Percentiles rank a stretch among this genome's conserved stretches.
Conservation (phyloP, 2,797 vertebrate species). For the Lemur catta region DNA sequence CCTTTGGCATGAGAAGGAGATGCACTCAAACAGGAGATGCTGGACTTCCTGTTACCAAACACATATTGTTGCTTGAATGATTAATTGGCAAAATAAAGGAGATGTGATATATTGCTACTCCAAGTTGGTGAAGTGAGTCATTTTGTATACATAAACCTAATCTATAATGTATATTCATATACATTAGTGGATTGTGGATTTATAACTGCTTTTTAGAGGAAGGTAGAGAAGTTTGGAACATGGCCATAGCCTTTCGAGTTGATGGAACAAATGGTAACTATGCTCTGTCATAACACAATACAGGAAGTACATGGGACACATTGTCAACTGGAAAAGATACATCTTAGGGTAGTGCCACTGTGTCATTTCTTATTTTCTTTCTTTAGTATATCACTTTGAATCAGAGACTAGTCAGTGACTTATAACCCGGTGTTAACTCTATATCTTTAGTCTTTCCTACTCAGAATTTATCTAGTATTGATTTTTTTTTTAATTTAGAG, state of each 20-base stretch:
- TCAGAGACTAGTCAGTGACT: not conserved
- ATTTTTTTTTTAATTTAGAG: not conserved
- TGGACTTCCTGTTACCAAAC: slow-evolving; percentile 1
- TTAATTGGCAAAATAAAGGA: slow-evolving; percentile 33
- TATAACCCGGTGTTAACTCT: not conserved
- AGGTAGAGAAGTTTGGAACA: slow-evolving; percentile 30
- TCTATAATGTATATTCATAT: slow-evolving; percentile 62
- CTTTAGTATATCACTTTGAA: not conserved
- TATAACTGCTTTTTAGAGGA: slow-evolving; percentile 47
- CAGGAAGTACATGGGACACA: not conserved
- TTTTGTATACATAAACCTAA: slow-evolving; percentile 59
- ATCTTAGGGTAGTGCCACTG: not conserved
- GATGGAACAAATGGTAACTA: slow-evolving; percentile 25
- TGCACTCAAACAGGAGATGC: not conserved
- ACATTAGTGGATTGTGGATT: slow-evolving; percentile 63
- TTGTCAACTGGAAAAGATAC: slow-evolving; percentile 3
- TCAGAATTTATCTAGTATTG: slow-evolving; percentile 15
- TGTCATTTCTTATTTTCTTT: slow-evolving; percentile 6
- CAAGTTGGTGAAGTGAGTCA: slow-evolving; percentile 45
- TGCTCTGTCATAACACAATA: not conserved
- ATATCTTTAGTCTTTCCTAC: not conserved
- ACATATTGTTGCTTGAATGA: slow-evolving; percentile 31
- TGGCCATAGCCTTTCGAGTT: slow-evolving; percentile 2
- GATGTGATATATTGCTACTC: slow-evolving; percentile 33
- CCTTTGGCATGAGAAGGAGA: not conserved